Evolutionary conservation across 1,140 invertebrate species (phyloP), one percentile per base, ranked within the genome.

Genomic region (Hyphantria cunea): DNA sequence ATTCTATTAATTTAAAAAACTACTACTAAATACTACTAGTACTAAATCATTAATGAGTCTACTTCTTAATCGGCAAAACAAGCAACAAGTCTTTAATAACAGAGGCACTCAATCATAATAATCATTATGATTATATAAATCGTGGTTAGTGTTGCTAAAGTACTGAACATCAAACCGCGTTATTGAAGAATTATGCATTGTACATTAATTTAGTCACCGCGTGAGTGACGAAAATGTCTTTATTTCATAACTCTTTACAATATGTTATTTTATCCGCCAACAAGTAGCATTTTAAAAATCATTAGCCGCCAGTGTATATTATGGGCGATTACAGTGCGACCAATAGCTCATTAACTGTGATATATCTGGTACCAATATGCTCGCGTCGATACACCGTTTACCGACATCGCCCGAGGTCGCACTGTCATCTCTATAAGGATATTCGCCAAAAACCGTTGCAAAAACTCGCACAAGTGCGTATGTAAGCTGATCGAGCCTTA

Each of bases 401-500:
- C 48, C 55, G 44, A 48, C 47, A 58, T 39, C 55, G 55, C 44
- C 34, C 7, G 11, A 12, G 45, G 45, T 3, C 17, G 17, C 45
- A 14, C 15, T 32, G 55, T 37, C 15, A 70, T 66, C 74, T 79
- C 59, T 80, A 79, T 82, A 78, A 67, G 76, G 80, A 72, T 79
- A 85, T 85, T 81, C 78, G 42, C 76, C 81, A 84, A 85, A 86
- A 84, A 81, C 76, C 72, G 60, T 66, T 44, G 64, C 76, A 87
- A 84, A 83, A 82, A 83, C 67, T 62, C 48, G 67, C 70, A 50
- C 66, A 61, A 73, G 71, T 78, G 67, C 58, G 68, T 67, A 72
- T 67, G 63, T 44, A 56, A 50, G 59, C 64, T 58, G 41, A 47
- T 49, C 61, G 70, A 70, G 68, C 83, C 81, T 73, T 85, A 82